Conservation (phyloP, 1,140 invertebrate genomes). For the Chelonus insularis region DNA sequence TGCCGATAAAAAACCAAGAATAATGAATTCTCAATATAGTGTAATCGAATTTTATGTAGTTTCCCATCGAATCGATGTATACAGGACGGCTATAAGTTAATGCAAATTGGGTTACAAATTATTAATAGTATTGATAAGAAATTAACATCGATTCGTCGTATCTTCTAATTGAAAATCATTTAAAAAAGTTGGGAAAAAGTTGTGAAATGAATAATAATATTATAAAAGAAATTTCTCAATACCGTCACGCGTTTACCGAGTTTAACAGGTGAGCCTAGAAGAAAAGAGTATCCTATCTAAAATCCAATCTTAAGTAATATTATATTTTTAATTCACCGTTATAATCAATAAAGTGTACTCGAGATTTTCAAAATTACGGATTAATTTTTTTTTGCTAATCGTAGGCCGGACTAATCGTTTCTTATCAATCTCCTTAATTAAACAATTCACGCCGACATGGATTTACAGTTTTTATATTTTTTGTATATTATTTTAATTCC, state of each 20-base stretch:
- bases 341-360: slow-evolving; percentile 15
- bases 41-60: slow-evolving; percentile 16
- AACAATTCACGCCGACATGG: slow-evolving; percentile 1
- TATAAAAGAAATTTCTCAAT: too few species aligned
- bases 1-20: too few species aligned
- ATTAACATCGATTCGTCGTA: slow-evolving; percentile 21
- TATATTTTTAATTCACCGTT: slow-evolving; percentile 13
- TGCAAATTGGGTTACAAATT: slow-evolving; percentile 12
- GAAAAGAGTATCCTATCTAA: slow-evolving; percentile 27
- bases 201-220: too few species aligned
- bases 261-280: slow-evolving; percentile 12
- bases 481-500: slow-evolving; percentile 10
- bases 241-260: too few species aligned
- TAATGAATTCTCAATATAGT: too few species aligned
- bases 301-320: slow-evolving; percentile 22
- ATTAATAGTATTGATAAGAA: slow-evolving; percentile 9
- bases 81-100: slow-evolving; percentile 50
- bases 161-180: too few species aligned
- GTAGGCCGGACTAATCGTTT: slow-evolving; percentile 56
- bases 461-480: slow-evolving; percentile 14
- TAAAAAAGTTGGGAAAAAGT: too few species aligned
- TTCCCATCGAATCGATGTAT: slow-evolving; percentile 48
- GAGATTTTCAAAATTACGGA: slow-evolving; percentile 40
- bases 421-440: slow-evolving; percentile 22
- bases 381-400: slow-evolving; percentile 42